Evolutionary conservation across 1,140 invertebrate genomes (phyloP).

Genomic region (Lamellibrachia luymesi): DNA sequence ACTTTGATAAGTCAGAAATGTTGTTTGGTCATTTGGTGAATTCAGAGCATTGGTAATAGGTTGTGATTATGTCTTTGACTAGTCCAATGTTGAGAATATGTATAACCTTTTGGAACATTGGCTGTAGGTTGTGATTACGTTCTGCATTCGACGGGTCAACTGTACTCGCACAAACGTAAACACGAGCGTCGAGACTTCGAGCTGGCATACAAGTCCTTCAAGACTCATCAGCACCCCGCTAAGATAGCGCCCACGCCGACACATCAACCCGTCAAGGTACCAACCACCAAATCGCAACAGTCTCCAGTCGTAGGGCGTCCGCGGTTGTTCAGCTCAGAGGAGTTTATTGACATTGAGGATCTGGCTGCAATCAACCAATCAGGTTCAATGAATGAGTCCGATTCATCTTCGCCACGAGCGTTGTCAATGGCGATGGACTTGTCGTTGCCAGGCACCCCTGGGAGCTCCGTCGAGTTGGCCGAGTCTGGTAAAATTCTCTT

Average conservation of each 20-base stretch:
- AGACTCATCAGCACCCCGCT: conserved; percentile 13
- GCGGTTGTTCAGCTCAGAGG: neutral
- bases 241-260: neutral
- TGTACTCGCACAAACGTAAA: conserved; percentile 96
- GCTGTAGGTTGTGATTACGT: conserved; percentile 84
- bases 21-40: neutral
- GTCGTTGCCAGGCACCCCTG: neutral
- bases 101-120: conserved; percentile 9
- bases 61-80: conserved; percentile 93
- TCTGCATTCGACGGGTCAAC: conserved; percentile 90
- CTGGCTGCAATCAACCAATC: neutral
- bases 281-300: neutral
- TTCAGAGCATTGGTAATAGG: conserved; percentile 53
- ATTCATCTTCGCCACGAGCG: neutral
- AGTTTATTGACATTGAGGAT: neutral
- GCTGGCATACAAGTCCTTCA: conserved; percentile 45
- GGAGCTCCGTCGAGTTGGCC: neutral
- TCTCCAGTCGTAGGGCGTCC: neutral
- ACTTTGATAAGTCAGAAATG: too few relatives aligned
- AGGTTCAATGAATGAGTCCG: neutral
- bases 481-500: neutral
- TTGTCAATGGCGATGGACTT: neutral
- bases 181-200: conserved; percentile 70
- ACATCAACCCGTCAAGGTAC: neutral
- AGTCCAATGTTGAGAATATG: neutral